phyloP scores from a whole-genome alignment of 2,797 vertebrate genomes.

The Notoglanidium macrostoma region DNA sequence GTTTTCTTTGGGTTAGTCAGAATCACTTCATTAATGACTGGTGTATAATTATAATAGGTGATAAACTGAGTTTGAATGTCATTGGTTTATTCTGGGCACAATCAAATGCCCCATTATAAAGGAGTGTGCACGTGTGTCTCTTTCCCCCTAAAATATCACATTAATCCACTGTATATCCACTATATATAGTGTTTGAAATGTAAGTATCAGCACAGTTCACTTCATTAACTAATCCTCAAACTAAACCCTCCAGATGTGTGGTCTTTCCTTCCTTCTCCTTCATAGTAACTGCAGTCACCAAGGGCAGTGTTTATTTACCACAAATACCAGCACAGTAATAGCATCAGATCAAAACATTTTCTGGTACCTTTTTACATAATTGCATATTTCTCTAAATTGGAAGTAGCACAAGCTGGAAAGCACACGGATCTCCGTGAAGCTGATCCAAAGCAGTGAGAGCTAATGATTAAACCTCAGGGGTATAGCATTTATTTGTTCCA shows the following conservation, averaged over 20 bases:
- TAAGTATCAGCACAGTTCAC: not conserved
- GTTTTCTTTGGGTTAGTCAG: not conserved
- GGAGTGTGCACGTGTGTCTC: too few relatives aligned
- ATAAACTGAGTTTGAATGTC: not conserved
- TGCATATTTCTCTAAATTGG: not conserved
- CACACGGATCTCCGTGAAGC: not conserved
- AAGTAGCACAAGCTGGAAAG: not conserved
- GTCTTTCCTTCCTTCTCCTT: not conserved
- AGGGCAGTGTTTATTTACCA: not conserved
- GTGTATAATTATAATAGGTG: too few relatives aligned
- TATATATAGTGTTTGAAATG: not conserved
- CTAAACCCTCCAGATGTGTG: not conserved
- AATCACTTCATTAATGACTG: not conserved
- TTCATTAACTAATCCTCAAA: not conserved
- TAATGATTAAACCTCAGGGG: conserved; percentile 21
- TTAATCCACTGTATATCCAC: not conserved
- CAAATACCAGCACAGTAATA: not conserved
- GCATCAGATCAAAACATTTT: not conserved
- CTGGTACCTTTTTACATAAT: not conserved
- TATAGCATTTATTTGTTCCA: conserved; percentile 11
- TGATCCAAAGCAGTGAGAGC: not conserved
- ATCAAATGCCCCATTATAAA: not conserved
- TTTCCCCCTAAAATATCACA: too few relatives aligned
- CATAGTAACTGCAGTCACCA: not conserved
- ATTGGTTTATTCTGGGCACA: not conserved